Base-by-base conservation (phyloP, 2,888 invertebrate species). In the Drosophila austrosaltans region DNA sequence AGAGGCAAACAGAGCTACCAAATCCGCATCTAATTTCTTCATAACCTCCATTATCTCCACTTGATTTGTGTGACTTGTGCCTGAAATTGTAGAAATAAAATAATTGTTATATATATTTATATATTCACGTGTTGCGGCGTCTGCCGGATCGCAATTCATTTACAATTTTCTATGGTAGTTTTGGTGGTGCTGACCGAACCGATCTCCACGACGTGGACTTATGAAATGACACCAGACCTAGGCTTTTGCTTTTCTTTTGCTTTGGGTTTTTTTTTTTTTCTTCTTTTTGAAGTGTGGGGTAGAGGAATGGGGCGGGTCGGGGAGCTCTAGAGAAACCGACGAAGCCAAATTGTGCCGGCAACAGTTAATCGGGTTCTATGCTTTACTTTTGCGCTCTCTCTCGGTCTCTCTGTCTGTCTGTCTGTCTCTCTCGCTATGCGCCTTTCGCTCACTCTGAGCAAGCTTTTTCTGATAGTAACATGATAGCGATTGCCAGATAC, bases 1-100 rank as follows among this genome's bases (percentile, higher is more conserved):
- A 12, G 82, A 84, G 44, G 91, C 90, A 70, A 91, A 88, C 8
- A 91, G 72, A 53, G 90, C 90, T 44, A 89, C 90, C 72, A 90
- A 69, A 69, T 89, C 90, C 16, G 90, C 91, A 76, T 91, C 90
- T 58, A 91, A 70, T 80, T 91, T 91, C 66, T 87, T 91, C 90
- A 91, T 91, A 60, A 91, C 91, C 77, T 91, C 90, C 79, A 90
- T 89, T 81, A 90, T 82, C 78, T 90, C 90, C 69, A 80, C 86
- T 85, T 90, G 89, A 64, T 32, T 79, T 63, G 28, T 65, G 48
- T 48, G 48, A 48, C 48, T 48, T 64, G 70, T 81, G 69, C 81
- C 88, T 84, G 71, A 20, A 78, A 75, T 32, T 32, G 40, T 16
- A 16, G 57, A 57, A 5, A 53, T 12, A 44, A 12, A 28, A 28